phyloP scores from a whole-genome alignment of 2,113 vertebrate species.

The Myodes glareolus region DNA sequence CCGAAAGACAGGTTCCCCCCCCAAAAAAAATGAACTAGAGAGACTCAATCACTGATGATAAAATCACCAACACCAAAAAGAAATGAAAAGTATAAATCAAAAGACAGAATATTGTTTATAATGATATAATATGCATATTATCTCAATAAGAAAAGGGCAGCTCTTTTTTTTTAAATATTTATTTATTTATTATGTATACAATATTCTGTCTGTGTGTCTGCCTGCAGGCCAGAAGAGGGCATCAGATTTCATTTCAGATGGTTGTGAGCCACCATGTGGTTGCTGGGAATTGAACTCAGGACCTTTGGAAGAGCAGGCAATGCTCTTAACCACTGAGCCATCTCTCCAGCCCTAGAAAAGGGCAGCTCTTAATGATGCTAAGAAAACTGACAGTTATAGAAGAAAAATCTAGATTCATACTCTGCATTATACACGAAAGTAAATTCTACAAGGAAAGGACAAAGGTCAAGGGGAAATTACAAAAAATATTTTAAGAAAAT shows the following conservation, averaged over 20 bases:
- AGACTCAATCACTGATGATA: neutral
- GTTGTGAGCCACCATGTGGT: no score
- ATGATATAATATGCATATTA: neutral
- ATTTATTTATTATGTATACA: no score
- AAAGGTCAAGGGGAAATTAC: neutral
- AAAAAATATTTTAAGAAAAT: conserved; percentile 52
- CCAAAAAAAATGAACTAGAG: neutral
- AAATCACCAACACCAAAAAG: conserved; percentile 13
- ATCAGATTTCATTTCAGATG: no score
- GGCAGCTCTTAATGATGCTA: neutral
- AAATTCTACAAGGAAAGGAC: conserved; percentile 32
- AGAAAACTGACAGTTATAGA: conserved; percentile 52
- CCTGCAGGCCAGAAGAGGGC: no score
- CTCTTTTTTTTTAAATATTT: no score
- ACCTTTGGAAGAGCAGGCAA: no score
- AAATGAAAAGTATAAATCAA: neutral
- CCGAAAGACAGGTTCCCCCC: neutral
- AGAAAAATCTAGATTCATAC: conserved; percentile 14
- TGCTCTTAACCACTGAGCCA: no score
- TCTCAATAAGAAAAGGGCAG: conserved; percentile 18
- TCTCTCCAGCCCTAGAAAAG: no score
- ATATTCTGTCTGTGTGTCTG: no score
- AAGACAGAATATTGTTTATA: conserved; percentile 26
- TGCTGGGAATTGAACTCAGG: no score
- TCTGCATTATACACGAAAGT: neutral